A percentile compares a stretch with the other conserved stretches of the same genome.
Conservation (phyloP, 2,888 invertebrate genomes). For the Tetheella fluctuosa region DNA sequence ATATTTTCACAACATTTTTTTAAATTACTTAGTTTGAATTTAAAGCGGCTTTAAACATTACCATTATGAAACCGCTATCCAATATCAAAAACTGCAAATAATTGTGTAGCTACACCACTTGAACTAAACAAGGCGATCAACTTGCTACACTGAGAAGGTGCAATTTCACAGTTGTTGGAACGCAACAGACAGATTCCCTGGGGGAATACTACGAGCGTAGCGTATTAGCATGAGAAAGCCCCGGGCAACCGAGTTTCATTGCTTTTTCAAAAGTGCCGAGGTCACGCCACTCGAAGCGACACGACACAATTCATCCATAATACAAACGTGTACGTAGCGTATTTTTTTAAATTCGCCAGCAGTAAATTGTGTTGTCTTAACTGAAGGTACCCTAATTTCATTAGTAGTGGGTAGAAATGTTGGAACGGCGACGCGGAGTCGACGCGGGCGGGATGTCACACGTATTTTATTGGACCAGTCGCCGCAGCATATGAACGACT, state of each 20-base stretch:
- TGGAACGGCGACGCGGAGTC: conserved; percentile 23
- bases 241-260: conserved; percentile 38
- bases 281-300: conserved; percentile 21
- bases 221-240: conserved; percentile 62
- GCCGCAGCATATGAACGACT: conserved; percentile 51
- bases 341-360: conserved; percentile 48
- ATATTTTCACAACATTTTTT: background rate
- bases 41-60: too few relatives aligned
- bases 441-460: conserved; percentile 38
- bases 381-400: conserved; percentile 58
- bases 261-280: conserved; percentile 40
- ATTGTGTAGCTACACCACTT: conserved; percentile 21
- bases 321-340: conserved; percentile 27
- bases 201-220: conserved; percentile 35
- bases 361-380: conserved; percentile 59
- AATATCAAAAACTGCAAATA: conserved; percentile 13
- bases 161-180: conserved; percentile 73
- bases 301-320: conserved; percentile 42
- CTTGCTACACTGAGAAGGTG: conserved; percentile 56
- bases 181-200: conserved; percentile 51
- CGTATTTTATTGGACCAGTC: conserved; percentile 50
- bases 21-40: too few relatives aligned
- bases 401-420: conserved; percentile 51
- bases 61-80: background rate
- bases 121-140: conserved; percentile 44